phyloP scores from a whole-genome alignment of 92 coral and sea anemone species.

The Diadumene lineata region DNA sequence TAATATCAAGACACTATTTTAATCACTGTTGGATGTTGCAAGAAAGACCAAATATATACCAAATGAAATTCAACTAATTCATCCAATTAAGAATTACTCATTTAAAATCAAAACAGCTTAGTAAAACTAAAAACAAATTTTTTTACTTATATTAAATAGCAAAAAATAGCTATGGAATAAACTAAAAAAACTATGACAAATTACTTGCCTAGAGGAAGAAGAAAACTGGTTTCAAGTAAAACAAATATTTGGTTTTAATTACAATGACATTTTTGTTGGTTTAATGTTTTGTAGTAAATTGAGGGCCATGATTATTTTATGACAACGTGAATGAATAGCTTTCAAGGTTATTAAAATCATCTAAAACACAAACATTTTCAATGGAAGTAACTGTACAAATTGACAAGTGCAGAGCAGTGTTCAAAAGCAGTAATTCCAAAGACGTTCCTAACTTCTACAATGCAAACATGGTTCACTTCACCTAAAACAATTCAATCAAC shows the following conservation, averaged over 20 bases:
- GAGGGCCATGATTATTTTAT: constrained; percentile 1
- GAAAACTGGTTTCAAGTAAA: not conserved
- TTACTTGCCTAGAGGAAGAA: not conserved
- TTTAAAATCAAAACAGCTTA: too few relatives aligned
- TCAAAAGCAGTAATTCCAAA: not conserved
- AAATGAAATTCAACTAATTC: too few relatives aligned
- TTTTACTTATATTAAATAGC: too few relatives aligned
- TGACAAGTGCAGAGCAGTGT: not conserved
- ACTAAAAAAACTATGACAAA: not conserved
- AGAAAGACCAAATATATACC: too few relatives aligned
- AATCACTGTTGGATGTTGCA: too few relatives aligned
- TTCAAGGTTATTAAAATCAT: not conserved
- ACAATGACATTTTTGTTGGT: not conserved
- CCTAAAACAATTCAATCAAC: not conserved
- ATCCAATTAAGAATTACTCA: too few relatives aligned
- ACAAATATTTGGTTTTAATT: not conserved
- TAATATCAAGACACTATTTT: too few relatives aligned
- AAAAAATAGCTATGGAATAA: too few relatives aligned
- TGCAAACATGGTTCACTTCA: constrained; percentile 5
- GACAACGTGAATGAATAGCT: not conserved
- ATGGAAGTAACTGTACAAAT: not conserved
- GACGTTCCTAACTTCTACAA: not conserved
- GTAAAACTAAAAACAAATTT: too few relatives aligned
- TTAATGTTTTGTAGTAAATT: not conserved
- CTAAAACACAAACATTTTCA: constrained; percentile 2